Evolutionary conservation across 2,113 vertebrate species (phyloP).

Genomic region (Potamarius usumacintae): DNA sequence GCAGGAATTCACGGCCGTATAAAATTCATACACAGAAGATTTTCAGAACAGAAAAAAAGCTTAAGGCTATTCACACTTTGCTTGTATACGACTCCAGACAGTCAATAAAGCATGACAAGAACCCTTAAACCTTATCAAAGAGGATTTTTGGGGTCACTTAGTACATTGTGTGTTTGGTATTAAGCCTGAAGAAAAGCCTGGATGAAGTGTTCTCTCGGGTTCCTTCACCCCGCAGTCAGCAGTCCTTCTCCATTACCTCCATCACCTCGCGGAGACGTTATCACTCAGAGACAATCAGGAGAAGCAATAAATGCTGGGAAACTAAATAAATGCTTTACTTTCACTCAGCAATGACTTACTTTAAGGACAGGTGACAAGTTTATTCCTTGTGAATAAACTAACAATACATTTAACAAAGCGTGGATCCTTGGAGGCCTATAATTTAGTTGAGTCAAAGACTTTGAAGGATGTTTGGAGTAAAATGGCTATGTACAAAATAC

Average conservation of each 20-base stretch:
- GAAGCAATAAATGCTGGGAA: slow-evolving; percentile 2
- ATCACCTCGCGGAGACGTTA: slow-evolving; percentile 2
- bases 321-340: slow-evolving; percentile 20
- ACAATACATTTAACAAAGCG: slow-evolving; percentile 25
- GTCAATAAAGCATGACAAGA: slow-evolving; percentile 64
- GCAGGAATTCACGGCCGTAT: background rate
- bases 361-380: slow-evolving; percentile 28
- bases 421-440: slow-evolving; percentile 10
- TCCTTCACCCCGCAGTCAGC: slow-evolving; percentile 41
- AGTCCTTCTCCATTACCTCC: slow-evolving; percentile 7
- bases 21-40: too few species aligned
- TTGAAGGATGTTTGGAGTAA: slow-evolving; percentile 20
- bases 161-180: slow-evolving; percentile 68
- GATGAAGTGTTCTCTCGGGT: slow-evolving; percentile 60
- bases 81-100: slow-evolving; percentile 30
- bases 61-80: background rate
- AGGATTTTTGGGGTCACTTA: slow-evolving; percentile 66
- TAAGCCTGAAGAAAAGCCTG: slow-evolving; percentile 65
- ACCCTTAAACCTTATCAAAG: slow-evolving; percentile 62
- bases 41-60: background rate
- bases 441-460: slow-evolving; percentile 23
- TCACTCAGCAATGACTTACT: slow-evolving; percentile 29
- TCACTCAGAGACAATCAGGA: slow-evolving; percentile 35
- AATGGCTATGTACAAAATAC: slow-evolving; percentile 9
- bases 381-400: background rate